phyloP scores from a whole-genome alignment of 2,797 vertebrate species.

The Ataeniobius toweri region DNA sequence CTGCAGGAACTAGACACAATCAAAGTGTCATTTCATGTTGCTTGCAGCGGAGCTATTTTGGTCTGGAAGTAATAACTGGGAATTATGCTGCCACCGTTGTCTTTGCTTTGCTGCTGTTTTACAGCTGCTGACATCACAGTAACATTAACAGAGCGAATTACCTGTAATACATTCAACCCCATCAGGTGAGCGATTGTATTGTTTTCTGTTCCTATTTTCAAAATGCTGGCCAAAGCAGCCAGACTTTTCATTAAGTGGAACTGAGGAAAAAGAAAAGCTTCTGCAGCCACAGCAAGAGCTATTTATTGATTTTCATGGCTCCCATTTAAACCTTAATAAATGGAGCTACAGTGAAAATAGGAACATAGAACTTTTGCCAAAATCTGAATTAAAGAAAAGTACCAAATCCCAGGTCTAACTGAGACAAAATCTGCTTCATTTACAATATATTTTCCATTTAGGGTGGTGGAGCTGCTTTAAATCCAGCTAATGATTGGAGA shows the following conservation, averaged over 20 bases:
- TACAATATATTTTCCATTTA: conserved; percentile 20
- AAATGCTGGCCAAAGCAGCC: conserved; percentile 59
- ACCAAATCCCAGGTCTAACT: conserved; percentile 39
- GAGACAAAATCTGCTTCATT: conserved; percentile 42
- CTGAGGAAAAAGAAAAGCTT: conserved; percentile 23
- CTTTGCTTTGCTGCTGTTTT: conserved; percentile 21
- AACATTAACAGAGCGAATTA: conserved; percentile 28
- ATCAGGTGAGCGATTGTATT: not conserved
- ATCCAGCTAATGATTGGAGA: conserved; percentile 19
- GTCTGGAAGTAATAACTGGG: conserved; percentile 22
- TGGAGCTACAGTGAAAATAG: conserved; percentile 18
- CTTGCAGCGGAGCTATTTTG: conserved; percentile 28
- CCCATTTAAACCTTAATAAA: conserved; percentile 56
- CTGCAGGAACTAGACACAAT: conserved; percentile 18
- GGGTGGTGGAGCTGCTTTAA: not conserved
- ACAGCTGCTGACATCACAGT: conserved; percentile 17
- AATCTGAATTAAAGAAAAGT: conserved; percentile 36
- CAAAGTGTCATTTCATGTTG: conserved; percentile 27
- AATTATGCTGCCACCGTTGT: conserved; percentile 9
- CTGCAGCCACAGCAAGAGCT: conserved; percentile 35
- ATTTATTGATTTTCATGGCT: conserved; percentile 57
- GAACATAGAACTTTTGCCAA: conserved; percentile 28
- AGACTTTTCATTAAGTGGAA: conserved; percentile 54
- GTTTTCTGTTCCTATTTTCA: conserved; percentile 28
- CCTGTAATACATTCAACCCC: conserved; percentile 29